Evolutionary conservation across 2,888 invertebrate species (phyloP).

Genomic region (Agrotis clavis): DNA sequence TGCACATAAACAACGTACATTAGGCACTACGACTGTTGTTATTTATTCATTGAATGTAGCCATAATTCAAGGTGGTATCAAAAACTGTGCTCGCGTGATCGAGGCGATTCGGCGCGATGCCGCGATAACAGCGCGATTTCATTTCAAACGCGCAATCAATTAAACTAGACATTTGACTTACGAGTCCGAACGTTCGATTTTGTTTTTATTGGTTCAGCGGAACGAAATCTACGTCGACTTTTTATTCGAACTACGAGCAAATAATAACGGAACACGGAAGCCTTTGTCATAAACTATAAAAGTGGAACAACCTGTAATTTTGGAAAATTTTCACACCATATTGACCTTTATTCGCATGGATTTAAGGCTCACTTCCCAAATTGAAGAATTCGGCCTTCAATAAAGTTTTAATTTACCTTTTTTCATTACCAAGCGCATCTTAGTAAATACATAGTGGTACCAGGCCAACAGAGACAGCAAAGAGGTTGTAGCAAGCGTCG

Average conservation of each 20-base stretch:
- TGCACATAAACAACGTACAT: constrained; percentile 48
- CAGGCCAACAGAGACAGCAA: constrained; percentile 80
- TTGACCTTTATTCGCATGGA: constrained; percentile 43
- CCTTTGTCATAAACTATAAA: constrained; percentile 53
- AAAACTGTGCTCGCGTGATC: constrained; percentile 72
- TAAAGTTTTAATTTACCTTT: constrained; percentile 78
- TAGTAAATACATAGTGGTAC: constrained; percentile 89
- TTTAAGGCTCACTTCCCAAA: constrained; percentile 58
- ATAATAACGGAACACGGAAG: constrained; percentile 58
- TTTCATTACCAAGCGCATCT: constrained; percentile 86
- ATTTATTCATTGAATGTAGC: constrained; percentile 63
- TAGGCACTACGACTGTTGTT: constrained; percentile 45
- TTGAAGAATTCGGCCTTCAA: constrained; percentile 66
- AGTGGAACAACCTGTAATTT: constrained; percentile 75
- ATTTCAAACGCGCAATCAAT: constrained; percentile 71
- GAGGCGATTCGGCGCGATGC: constrained; percentile 65
- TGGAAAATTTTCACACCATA: constrained; percentile 37
- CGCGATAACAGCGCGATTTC: constrained; percentile 68
- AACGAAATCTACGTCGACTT: constrained; percentile 44
- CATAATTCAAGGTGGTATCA: constrained; percentile 69
- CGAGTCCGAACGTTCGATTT: constrained; percentile 55
- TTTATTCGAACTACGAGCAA: constrained; percentile 43
- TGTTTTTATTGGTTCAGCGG: constrained; percentile 58
- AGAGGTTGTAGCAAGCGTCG: constrained; percentile 73
- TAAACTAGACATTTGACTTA: constrained; percentile 68